These are phyloP conservation scores for Poeciliopsis prolifica DNA, from an alignment of 2,113 vertebrate genomes.

Conservation along the genomic window DNA sequence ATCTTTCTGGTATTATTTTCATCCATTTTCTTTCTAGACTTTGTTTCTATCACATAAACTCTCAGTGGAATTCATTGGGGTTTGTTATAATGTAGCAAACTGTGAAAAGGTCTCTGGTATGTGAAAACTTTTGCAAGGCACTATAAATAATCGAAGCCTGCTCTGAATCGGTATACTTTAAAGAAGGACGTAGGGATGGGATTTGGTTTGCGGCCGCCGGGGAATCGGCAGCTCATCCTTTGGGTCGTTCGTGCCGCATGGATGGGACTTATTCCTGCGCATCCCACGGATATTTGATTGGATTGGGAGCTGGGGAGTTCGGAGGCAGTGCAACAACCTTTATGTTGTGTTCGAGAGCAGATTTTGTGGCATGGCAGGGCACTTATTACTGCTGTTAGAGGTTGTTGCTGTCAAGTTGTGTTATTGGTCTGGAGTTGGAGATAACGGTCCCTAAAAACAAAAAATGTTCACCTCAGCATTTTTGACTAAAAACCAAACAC, in stretches of 20 bases:
- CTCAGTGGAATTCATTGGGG: neutral
- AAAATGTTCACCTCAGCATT: neutral
- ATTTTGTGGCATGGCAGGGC: constrained; percentile 1
- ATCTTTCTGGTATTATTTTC: too few species aligned
- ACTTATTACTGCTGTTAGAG: neutral
- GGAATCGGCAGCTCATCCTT: neutral
- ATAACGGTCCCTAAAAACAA: neutral
- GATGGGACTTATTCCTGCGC: constrained; percentile 6
- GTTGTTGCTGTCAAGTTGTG: neutral
- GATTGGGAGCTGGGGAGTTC: constrained; percentile 17
- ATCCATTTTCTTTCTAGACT: neutral
- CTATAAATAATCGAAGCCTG: neutral
- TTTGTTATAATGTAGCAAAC: neutral
- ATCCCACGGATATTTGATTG: constrained; percentile 18
- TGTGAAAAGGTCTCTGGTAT: too few species aligned
- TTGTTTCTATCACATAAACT: neutral
- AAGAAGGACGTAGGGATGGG: neutral
- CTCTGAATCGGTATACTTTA: neutral
- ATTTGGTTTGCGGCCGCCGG: neutral
- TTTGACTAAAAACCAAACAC: neutral
- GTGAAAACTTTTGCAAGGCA: too few species aligned
- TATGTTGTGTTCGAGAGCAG: constrained; percentile 5
- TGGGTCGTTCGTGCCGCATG: neutral
- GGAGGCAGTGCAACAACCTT: neutral
- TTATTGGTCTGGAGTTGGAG: neutral